Percentiles rank a stretch among this genome's conserved stretches.
Evolutionary conservation across 2,113 vertebrate genomes (phyloP).

Genomic region (Bufo gargarizans): DNA sequence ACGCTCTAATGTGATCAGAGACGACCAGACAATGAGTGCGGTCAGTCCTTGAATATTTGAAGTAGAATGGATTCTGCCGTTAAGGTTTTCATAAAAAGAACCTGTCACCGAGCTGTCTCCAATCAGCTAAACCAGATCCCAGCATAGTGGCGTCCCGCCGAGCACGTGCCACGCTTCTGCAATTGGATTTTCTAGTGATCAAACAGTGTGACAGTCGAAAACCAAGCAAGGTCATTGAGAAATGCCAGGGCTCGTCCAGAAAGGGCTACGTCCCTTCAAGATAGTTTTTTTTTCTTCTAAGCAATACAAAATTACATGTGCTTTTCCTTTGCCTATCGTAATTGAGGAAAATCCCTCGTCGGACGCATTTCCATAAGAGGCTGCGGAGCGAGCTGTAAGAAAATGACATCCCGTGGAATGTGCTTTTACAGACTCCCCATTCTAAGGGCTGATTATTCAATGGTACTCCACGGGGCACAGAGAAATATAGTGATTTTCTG

Average conservation of each 20-base stretch:
- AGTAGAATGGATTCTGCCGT: not conserved
- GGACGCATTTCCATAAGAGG: slow-evolving; percentile 24
- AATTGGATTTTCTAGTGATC: slow-evolving; percentile 59
- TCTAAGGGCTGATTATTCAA: slow-evolving; percentile 23
- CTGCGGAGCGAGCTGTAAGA: slow-evolving; percentile 7
- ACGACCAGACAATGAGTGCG: not conserved
- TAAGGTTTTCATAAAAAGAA: slow-evolving; percentile 25
- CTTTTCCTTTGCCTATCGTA: slow-evolving; percentile 41
- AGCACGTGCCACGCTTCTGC: slow-evolving; percentile 42
- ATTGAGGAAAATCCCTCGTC: slow-evolving; percentile 42
- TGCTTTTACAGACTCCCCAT: slow-evolving; percentile 20
- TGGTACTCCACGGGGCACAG: not conserved
- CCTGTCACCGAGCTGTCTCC: slow-evolving; percentile 34
- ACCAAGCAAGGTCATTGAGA: slow-evolving; percentile 48
- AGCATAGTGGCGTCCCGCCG: slow-evolving; percentile 27
- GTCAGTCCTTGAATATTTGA: not conserved
- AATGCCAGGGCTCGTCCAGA: slow-evolving; percentile 22
- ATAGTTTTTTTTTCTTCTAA: slow-evolving; percentile 13
- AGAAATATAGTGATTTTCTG: slow-evolving; percentile 31
- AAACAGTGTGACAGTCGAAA: slow-evolving; percentile 53
- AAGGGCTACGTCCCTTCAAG: slow-evolving; percentile 3
- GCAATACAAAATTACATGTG: slow-evolving; percentile 33
- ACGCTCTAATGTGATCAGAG: not conserved
- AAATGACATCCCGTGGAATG: slow-evolving; percentile 38
- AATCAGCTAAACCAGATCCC: slow-evolving; percentile 52